Percentiles rank a stretch among this genome's conserved stretches.
Conservation (phyloP, 1,140 invertebrate species). For the Drosophila tsacasi region DNA sequence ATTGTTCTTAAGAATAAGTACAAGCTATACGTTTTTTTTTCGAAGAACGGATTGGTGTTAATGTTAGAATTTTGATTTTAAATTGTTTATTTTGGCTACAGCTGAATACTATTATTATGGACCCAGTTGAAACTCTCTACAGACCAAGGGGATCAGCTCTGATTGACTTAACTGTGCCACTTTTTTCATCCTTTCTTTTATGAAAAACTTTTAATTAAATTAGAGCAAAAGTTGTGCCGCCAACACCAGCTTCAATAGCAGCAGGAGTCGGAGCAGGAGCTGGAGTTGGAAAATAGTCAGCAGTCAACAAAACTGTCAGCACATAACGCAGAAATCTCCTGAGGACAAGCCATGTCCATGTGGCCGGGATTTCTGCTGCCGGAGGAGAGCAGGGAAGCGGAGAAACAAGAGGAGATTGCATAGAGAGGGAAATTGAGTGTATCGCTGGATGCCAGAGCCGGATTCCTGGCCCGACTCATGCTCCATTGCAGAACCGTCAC, state of each 20-base stretch:
- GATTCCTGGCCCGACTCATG: conserved; percentile 33
- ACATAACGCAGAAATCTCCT: conserved; percentile 55
- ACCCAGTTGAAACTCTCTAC: not conserved
- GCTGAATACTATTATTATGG: not conserved
- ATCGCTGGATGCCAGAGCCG: conserved; percentile 38
- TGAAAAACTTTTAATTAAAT: conserved; percentile 75
- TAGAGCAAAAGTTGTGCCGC: conserved; percentile 54
- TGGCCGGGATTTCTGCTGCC: conserved; percentile 31
- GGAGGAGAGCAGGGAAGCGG: conserved; percentile 16
- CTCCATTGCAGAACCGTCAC: conserved; percentile 64
- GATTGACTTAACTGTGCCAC: conserved; percentile 51
- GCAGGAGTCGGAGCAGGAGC: conserved; percentile 4
- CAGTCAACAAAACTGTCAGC: conserved; percentile 64
- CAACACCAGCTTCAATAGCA: conserved; percentile 10
- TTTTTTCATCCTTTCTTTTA: conserved; percentile 21
- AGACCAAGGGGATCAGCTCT: conserved; percentile 11
- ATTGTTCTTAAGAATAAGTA: too few relatives aligned
- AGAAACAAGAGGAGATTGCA: conserved; percentile 36
- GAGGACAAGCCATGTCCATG: conserved; percentile 46
- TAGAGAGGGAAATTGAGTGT: conserved; percentile 48
- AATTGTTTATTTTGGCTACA: not conserved
- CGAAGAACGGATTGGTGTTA: too few relatives aligned
- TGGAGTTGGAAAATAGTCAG: conserved; percentile 26
- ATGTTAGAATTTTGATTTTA: too few relatives aligned
- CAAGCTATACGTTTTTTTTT: too few relatives aligned